Evolutionary conservation across 2,113 vertebrate genomes (phyloP).

Genomic region (Campylomormyrus tamandua): DNA sequence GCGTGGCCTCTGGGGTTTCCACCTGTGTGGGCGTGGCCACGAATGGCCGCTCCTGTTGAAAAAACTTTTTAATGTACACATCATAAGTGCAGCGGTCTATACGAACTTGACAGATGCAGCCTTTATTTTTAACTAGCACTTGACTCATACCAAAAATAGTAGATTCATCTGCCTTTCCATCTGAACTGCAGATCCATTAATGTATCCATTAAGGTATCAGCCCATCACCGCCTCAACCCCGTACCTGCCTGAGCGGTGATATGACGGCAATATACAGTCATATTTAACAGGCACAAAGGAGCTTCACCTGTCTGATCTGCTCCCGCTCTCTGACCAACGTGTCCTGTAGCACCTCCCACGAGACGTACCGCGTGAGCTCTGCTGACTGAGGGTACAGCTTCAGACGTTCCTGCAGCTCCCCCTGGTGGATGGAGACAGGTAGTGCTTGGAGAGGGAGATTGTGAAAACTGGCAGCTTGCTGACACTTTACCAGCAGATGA

Average conservation of each 20-base stretch:
- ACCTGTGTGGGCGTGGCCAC: neutral
- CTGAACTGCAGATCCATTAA: neutral
- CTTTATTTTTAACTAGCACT: neutral
- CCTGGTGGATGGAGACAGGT: neutral
- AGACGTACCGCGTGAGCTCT: neutral
- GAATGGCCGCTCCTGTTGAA: neutral
- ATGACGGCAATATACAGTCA: neutral
- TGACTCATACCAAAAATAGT: neutral
- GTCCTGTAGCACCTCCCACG: neutral
- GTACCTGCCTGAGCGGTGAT: neutral
- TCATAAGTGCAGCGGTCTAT: neutral
- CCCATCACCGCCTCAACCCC: neutral
- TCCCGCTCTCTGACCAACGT: neutral
- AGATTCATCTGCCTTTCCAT: neutral
- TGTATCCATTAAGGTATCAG: neutral
- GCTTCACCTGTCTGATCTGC: neutral
- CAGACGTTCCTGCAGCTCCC: neutral
- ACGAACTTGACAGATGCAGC: neutral
- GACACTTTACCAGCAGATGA: neutral
- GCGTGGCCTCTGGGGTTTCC: neutral
- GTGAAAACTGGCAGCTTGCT: neutral
- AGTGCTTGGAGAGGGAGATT: neutral
- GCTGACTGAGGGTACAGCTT: neutral
- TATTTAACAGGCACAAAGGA: neutral
- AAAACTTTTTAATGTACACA: neutral